phyloP scores from a whole-genome alignment of 2,113 vertebrate species.

The Mirza zaza region DNA sequence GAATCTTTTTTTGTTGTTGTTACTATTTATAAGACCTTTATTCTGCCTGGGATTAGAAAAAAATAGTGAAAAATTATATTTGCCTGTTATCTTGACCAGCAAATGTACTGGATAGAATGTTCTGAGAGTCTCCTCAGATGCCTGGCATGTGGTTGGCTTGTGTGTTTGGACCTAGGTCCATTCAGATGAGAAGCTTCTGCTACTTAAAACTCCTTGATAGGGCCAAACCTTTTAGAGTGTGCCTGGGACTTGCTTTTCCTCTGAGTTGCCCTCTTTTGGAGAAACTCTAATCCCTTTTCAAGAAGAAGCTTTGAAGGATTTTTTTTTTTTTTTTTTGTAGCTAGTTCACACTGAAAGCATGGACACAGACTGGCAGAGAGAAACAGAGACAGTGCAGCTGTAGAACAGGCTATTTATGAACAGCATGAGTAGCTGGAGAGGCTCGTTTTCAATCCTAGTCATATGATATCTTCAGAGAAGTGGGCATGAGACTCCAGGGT shows the following conservation, averaged over 20 bases:
- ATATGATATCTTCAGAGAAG: neutral
- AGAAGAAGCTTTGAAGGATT: neutral
- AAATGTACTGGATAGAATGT: neutral
- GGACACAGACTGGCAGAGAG: neutral
- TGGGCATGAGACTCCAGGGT: neutral
- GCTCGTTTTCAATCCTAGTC: neutral
- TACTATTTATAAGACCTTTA: neutral
- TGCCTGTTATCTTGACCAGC: neutral
- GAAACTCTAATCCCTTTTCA: neutral
- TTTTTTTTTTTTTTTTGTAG: neutral
- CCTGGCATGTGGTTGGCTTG: neutral
- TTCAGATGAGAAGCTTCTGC: neutral
- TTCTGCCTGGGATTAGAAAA: neutral
- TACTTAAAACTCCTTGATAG: neutral
- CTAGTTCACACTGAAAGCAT: neutral
- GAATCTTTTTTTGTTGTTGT: conserved; percentile 23
- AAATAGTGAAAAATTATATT: neutral
- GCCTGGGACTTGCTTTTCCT: conserved; percentile 1
- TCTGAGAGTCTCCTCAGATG: neutral
- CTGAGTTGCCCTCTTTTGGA: neutral
- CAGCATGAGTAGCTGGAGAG: neutral
- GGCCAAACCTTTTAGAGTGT: neutral
- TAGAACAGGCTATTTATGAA: neutral
- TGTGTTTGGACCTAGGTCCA: neutral
- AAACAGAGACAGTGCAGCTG: neutral